These are phyloP conservation scores for Villa cingulata DNA, from an alignment of 2,888 invertebrate species.

Conservation along the genomic window DNA sequence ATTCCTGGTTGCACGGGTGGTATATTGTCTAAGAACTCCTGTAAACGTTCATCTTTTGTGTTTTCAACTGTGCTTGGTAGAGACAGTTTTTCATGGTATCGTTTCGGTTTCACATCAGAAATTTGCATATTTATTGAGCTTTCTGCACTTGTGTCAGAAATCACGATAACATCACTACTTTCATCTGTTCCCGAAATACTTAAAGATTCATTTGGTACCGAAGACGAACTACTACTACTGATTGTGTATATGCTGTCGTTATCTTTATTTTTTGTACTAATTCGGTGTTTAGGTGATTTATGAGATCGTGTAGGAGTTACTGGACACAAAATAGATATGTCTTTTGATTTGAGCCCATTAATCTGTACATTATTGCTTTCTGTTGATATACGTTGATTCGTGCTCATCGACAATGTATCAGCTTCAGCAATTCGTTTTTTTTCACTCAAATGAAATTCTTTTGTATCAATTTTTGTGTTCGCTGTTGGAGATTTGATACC, in stretches of 20 bases:
- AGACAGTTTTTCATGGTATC: slow-evolving; percentile 6
- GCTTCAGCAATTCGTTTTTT: neutral
- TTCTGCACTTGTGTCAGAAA: slow-evolving; percentile 2
- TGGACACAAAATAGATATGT: neutral
- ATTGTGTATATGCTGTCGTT: neutral
- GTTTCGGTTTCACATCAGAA: slow-evolving; percentile 13
- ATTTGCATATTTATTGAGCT: slow-evolving; percentile 1
- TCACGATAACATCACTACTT: neutral
- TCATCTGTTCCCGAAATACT: neutral
- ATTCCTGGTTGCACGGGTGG: neutral
- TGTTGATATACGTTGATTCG: neutral
- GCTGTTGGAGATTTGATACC: slow-evolving; percentile 16
- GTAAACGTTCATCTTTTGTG: slow-evolving; percentile 23
- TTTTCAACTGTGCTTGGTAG: slow-evolving; percentile 1
- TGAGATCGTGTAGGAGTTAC: neutral
- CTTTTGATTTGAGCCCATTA: no score
- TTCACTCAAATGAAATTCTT: slow-evolving; percentile 11
- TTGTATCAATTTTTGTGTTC: slow-evolving; percentile 12
- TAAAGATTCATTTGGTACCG: neutral
- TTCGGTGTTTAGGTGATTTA: neutral
- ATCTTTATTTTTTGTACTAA: neutral
- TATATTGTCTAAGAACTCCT: slow-evolving; percentile 24
- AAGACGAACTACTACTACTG: neutral
- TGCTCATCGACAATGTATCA: neutral
- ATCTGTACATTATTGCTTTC: neutral